Base-by-base conservation (phyloP, 2,113 vertebrate species). In the Myotis brandtii region DNA sequence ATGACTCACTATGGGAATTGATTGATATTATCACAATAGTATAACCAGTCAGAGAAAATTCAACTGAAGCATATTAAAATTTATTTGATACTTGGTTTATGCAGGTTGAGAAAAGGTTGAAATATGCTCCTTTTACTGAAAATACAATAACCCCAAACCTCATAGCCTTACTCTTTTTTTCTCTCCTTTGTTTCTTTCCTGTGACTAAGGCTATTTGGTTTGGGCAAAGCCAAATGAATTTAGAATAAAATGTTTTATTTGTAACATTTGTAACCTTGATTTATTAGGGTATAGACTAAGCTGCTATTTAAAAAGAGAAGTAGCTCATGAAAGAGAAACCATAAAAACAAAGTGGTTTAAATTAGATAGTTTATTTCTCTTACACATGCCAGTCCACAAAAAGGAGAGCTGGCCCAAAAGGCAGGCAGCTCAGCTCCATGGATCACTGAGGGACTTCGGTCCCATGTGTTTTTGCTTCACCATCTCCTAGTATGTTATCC, bases 31-130 rank as follows among this genome's bases (percentile, higher is more conserved):
- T 95, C 86, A 87, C 48, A 92, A 48, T 79, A 81, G 13, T 93
- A 32, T 94, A 96, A 92, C 54, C 48, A 93, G 72, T 93, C 46
- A 92, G 84, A 94, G 72, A 82, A 97, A 92, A 93, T 92, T 67
- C 76, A 93, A 14, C 40, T 37, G 54, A 97, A 93, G 50, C 40
- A 56, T 89, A 85, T 77, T 59, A 77, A 93, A 86, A 69, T 95
- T 37, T 91, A 92, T 80, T 86, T 97, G 54, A 84, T 95, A 67
- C 37, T 81, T 80, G 54, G 21, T 84, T 95, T 97, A 86, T 90
- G 18, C 34, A 86, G 23, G n/a, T 93, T 92, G 76, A 95, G 54
- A 76, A 88, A 50, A 95, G 7, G 13, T 86, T 93, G 30, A 73
- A 90, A 81, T 84, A 85, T 32, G 6, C 2, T 85, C 18, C 46